Conservation (phyloP, 2,888 invertebrate genomes). For the Synanthedon vespiformis region DNA sequence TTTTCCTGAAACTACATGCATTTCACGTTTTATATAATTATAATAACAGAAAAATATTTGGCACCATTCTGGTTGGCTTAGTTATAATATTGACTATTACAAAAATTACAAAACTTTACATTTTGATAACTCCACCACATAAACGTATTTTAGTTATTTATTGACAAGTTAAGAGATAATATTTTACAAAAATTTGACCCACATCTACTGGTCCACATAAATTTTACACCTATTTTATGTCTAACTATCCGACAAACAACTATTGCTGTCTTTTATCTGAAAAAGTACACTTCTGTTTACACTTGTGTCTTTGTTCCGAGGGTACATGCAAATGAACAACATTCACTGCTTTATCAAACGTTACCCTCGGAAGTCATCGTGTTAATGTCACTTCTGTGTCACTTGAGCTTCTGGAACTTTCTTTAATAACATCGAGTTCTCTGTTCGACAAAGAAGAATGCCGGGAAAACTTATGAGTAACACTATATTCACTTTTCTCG, state of each 20-base stretch:
- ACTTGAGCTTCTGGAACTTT: constrained; percentile 66
- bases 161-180: constrained; percentile 6
- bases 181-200: constrained; percentile 34
- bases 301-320: constrained; percentile 31
- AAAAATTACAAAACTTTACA: constrained; percentile 14
- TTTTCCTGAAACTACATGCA: no score
- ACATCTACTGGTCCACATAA: constrained; percentile 40
- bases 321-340: constrained; percentile 50
- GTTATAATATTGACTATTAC: constrained; percentile 6
- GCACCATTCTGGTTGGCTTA: not conserved
- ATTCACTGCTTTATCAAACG: constrained; percentile 55
- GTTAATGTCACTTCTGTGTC: constrained; percentile 66
- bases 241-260: constrained; percentile 20
- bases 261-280: constrained; percentile 24
- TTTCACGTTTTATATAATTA: no score
- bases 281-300: constrained; percentile 13
- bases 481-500: constrained; percentile 56
- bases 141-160: not conserved
- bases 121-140: not conserved
- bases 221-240: constrained; percentile 19
- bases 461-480: constrained; percentile 54
- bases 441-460: constrained; percentile 61
- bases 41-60: not conserved
- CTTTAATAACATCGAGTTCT: constrained; percentile 65
- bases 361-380: constrained; percentile 64